Conservation (phyloP, 2,888 invertebrate species). For the Amorpha juglandis region DNA sequence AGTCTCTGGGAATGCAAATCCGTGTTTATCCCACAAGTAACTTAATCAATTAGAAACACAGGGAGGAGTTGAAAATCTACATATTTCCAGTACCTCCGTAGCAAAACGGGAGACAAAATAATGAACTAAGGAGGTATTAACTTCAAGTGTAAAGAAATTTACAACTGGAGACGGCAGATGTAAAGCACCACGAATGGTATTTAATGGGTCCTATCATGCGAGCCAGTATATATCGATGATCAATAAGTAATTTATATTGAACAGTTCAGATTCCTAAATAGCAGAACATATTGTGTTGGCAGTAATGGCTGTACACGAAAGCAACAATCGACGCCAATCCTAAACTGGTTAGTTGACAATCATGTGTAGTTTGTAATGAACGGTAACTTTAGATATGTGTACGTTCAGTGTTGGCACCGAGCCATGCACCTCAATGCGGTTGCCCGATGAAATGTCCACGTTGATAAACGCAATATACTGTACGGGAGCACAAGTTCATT, state of each 20-base stretch:
- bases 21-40: too few relatives aligned
- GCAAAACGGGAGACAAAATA: too few relatives aligned
- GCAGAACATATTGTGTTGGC: not conserved
- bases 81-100: too few relatives aligned
- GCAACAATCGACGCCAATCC: not conserved
- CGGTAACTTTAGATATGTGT: conserved; percentile 36
- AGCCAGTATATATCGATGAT: too few relatives aligned
- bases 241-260: not conserved
- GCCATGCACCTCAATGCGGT: conserved; percentile 48
- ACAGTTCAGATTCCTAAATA: conserved; percentile 1
- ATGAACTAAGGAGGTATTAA: too few relatives aligned
- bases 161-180: too few relatives aligned
- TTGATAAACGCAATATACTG: conserved; percentile 36
- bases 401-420: conserved; percentile 48
- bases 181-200: too few relatives aligned
- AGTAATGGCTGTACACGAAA: not conserved
- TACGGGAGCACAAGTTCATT: conserved; percentile 33
- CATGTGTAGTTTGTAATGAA: conserved; percentile 43
- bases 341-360: conserved; percentile 52
- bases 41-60: too few relatives aligned
- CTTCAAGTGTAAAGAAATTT: too few relatives aligned
- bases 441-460: conserved; percentile 40
- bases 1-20: too few relatives aligned
- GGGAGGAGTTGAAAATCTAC: too few relatives aligned
- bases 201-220: too few relatives aligned